phyloP scores from a whole-genome alignment of 2,888 invertebrate genomes.

The Dynastes tityus region DNA sequence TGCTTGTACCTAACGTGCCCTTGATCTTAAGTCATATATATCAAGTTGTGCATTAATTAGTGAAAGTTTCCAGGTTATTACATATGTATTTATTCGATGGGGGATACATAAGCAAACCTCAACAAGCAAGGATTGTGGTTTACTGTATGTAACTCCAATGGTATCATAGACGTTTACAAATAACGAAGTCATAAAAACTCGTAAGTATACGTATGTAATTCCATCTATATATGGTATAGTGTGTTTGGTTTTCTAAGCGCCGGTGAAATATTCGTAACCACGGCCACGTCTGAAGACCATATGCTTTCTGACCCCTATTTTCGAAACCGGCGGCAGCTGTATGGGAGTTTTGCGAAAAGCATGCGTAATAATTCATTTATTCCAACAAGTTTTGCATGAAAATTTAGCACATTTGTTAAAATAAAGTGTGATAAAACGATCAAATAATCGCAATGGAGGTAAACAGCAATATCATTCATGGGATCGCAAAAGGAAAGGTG shows the following conservation, averaged over 20 bases:
- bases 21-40: slow-evolving; percentile 36
- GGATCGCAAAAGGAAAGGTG: too few relatives aligned
- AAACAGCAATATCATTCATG: too few relatives aligned
- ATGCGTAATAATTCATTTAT: background rate
- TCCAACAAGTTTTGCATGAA: too few relatives aligned
- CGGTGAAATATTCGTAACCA: slow-evolving; percentile 23
- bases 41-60: slow-evolving; percentile 13
- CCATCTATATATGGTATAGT: slow-evolving; percentile 35
- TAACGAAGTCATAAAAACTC: slow-evolving; percentile 14
- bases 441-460: too few relatives aligned
- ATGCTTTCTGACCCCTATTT: slow-evolving; percentile 44
- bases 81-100: background rate
- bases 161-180: background rate
- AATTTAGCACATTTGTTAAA: too few relatives aligned
- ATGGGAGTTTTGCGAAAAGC: background rate
- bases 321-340: slow-evolving; percentile 28
- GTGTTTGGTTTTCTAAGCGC: slow-evolving; percentile 41
- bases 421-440: too few relatives aligned
- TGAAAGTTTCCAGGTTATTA: slow-evolving; percentile 32
- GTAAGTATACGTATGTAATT: slow-evolving; percentile 34
- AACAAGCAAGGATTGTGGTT: background rate
- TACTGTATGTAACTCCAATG: background rate
- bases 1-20: slow-evolving; percentile 2
- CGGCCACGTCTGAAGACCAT: slow-evolving; percentile 36
- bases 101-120: background rate